Conservation (phyloP, 1,140 invertebrate genomes). For the Neotoxoptera formosana region DNA sequence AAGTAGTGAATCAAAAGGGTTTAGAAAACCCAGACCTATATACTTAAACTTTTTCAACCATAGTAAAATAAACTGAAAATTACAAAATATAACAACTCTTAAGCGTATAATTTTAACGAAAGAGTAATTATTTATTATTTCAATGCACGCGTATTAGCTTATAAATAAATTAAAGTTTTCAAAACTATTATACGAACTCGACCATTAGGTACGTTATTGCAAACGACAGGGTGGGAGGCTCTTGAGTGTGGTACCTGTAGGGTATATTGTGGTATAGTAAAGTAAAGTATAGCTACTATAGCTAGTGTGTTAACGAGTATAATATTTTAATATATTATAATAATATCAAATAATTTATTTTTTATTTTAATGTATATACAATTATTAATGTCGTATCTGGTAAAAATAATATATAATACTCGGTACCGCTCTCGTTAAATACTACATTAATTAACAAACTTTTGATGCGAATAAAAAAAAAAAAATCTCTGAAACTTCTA, state of each 20-base stretch:
- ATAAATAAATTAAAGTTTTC: slow-evolving; percentile 3
- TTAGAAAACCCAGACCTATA: background rate
- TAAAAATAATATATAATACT: background rate
- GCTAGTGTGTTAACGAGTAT: background rate
- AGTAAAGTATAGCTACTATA: background rate
- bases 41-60: background rate
- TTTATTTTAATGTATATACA: background rate
- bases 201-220: background rate
- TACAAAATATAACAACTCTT: background rate
- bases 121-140: background rate
- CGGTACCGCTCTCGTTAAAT: background rate
- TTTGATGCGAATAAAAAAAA: background rate
- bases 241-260: background rate
- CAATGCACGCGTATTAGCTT: background rate
- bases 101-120: background rate
- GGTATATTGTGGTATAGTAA: background rate
- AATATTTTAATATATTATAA: background rate
- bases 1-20: background rate
- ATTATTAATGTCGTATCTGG: background rate
- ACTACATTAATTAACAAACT: background rate
- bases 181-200: background rate
- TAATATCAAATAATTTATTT: background rate
- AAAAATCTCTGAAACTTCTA: background rate
- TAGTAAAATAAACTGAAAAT: background rate
- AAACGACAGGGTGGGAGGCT: background rate